phyloP scores from a whole-genome alignment of 37 sponge, comb jelly and placozoan species.

The Hexactinellida sp. region DNA sequence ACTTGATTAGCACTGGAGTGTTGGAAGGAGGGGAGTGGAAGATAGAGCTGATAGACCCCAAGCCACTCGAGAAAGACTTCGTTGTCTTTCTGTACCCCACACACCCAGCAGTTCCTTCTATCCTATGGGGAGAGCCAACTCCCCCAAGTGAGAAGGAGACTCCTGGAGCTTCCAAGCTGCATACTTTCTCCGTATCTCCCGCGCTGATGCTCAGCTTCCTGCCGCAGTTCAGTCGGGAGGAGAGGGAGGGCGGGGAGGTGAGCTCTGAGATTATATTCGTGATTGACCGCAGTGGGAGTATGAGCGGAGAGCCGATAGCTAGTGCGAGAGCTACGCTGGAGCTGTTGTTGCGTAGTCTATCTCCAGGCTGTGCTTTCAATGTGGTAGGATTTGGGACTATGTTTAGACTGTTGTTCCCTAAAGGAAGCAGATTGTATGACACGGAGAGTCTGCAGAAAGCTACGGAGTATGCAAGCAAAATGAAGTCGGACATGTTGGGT shows the following conservation, averaged over 20 bases:
- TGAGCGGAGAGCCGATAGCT: constrained; percentile 38
- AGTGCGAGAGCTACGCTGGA: constrained; percentile 35
- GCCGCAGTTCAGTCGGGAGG: background rate
- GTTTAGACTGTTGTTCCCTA: constrained; percentile 30
- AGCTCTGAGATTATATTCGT: constrained; percentile 49
- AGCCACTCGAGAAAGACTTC: constrained; percentile 8
- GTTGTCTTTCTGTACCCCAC: background rate
- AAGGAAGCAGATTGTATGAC: constrained; percentile 30
- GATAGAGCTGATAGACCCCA: background rate
- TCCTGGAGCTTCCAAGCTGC: background rate
- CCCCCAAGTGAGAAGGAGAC: background rate
- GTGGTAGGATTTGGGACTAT: constrained; percentile 52
- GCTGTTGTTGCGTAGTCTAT: constrained; percentile 45
- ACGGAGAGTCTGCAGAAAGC: constrained; percentile 34
- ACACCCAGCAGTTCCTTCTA: background rate
- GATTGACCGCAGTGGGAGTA: constrained; percentile 59
- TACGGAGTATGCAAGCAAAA: constrained; percentile 12
- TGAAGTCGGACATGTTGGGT: constrained; percentile 51
- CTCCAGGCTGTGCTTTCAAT: constrained; percentile 50
- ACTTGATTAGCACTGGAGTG: constrained; percentile 2
- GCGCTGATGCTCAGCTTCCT: background rate
- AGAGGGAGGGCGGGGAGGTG: background rate
- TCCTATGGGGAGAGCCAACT: background rate
- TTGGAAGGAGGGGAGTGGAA: constrained; percentile 1
- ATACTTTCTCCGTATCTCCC: background rate